Evolutionary conservation across 2,113 vertebrate genomes (phyloP), one percentile per base, ranked within the genome.

Genomic region (Panurus biarmicus): DNA sequence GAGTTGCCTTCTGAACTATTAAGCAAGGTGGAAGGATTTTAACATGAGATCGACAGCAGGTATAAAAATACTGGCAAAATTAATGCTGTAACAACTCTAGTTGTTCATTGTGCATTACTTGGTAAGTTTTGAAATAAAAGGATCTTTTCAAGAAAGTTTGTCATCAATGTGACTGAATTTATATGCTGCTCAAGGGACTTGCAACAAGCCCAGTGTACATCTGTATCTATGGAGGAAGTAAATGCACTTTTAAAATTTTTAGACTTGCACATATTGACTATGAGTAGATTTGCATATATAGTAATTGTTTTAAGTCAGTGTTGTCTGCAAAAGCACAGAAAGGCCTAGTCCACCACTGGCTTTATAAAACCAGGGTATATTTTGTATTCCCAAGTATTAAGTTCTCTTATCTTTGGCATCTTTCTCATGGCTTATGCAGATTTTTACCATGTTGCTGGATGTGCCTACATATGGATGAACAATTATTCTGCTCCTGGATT

Each of bases 1-100:
- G 97, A 98, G 98, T 97, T 87, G 89, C 77, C 65, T 91, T 92
- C 35, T 51, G 31, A 90, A 66, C 31, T 71, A 21, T 82, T 94
- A 89, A 74, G 48, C 79, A 86, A 87, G 86, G 48, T 65, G 66
- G 76, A 85, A 92, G 58, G 51, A 91, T 86, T 36, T 93, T 96
- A 90, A 58, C n/a, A 48, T 94, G 79, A 90, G 22, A 69, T 87
- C 35, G 11, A 65, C n/a, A 87, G 54, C 62, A 80, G 33, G 58
- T 93, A 57, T 77, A 88, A 72, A 65, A 69, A 70, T 47, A 31
- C 5, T 69, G 45, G 14, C 53, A 69, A 87, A 89, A 62, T 57
- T 26, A 61, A 53, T 61, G 65, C 80, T 58, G 7, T 85, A 76
- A 72, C 48, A 78, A 23, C 38, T 57, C 36, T 29, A 73, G 38